A percentile compares a stretch with the other conserved stretches of the same genome.
Conservation (phyloP, 2,113 vertebrate species). For the Pristiophorus japonicus region DNA sequence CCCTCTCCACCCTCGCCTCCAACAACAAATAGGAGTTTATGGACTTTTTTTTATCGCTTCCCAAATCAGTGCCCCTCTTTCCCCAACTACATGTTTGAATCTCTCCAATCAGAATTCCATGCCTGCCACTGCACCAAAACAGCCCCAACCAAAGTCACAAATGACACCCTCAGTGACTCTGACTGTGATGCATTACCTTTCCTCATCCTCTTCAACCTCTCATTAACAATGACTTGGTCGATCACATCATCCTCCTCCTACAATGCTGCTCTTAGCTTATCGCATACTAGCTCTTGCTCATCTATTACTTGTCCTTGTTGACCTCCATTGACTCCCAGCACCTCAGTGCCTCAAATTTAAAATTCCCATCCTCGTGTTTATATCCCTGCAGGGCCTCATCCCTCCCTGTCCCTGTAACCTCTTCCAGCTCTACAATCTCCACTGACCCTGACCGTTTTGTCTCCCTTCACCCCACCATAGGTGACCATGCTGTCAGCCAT, state of each 20-base stretch:
- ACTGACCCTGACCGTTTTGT: neutral
- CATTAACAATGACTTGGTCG: neutral
- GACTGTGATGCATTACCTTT: neutral
- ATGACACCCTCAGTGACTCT: neutral
- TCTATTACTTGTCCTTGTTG: neutral
- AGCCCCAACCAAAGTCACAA: neutral
- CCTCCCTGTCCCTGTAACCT: neutral
- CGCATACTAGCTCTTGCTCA: neutral
- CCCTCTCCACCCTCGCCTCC: neutral
- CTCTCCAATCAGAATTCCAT: neutral
- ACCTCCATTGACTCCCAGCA: neutral
- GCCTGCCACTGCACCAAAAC: neutral
- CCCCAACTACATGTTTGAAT: neutral
- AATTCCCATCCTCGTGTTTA: neutral
- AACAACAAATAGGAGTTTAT: neutral
- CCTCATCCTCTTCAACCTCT: neutral
- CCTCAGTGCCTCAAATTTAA: neutral
- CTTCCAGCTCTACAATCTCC: neutral
- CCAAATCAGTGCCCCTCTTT: neutral
- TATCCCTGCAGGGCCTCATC: neutral
- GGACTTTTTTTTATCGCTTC: neutral
- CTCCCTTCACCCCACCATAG: neutral
- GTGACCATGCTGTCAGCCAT: neutral
- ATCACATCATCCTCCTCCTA: neutral
- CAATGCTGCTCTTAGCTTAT: neutral